These are phyloP conservation scores for Cephonodes hylas DNA, from an alignment of 2,888 invertebrate species.

Conservation along the genomic window DNA sequence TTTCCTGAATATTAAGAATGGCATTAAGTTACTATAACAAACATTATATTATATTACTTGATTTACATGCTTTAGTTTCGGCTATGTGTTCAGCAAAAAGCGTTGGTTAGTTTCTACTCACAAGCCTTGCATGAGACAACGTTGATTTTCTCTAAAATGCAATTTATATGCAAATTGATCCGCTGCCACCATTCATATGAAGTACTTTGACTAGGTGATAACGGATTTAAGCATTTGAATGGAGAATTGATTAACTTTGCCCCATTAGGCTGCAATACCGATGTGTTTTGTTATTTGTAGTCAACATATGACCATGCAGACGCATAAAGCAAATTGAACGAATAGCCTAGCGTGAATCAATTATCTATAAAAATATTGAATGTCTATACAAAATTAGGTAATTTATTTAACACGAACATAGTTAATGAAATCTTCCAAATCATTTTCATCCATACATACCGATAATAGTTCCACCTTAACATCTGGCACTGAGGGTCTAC, in stretches of 20 bases:
- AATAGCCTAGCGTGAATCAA: background rate
- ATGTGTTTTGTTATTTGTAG: conserved; percentile 18
- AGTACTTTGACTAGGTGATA: conserved; percentile 8
- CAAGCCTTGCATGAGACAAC: conserved; percentile 41
- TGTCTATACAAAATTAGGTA: background rate
- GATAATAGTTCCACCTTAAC: conserved; percentile 53
- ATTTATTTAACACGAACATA: background rate
- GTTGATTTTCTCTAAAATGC: conserved; percentile 21
- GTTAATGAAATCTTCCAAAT: background rate
- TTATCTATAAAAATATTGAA: background rate
- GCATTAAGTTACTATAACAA: conserved; percentile 31
- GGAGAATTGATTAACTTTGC: conserved; percentile 29
- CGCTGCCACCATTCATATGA: background rate
- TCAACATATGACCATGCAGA: conserved; percentile 45
- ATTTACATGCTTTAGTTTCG: conserved; percentile 53
- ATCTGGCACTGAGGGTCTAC: conserved; percentile 74
- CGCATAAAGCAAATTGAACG: conserved; percentile 38
- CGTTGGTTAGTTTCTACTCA: conserved; percentile 44
- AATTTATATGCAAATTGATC: conserved; percentile 11
- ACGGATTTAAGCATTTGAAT: background rate
- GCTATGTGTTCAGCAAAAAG: conserved; percentile 52
- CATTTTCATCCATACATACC: conserved; percentile 60
- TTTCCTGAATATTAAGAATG: conserved; percentile 70
- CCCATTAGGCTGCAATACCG: conserved; percentile 26
- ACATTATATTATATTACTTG: conserved; percentile 19